Evolutionary conservation across 2,797 vertebrate genomes (phyloP).

Genomic region (Helicolenus hilgendorfi): DNA sequence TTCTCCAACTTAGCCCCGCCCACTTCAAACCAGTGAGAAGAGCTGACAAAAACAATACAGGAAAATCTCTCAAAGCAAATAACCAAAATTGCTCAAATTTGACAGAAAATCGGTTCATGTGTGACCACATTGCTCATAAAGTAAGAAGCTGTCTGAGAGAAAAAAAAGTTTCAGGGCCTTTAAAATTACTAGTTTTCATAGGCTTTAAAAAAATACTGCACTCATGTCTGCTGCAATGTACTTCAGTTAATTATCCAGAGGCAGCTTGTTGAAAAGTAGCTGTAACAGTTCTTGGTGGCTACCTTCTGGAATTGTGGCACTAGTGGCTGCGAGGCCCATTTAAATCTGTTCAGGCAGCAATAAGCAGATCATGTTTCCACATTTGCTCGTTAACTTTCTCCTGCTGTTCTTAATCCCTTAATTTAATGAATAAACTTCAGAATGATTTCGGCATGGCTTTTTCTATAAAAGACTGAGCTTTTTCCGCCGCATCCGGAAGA

Average conservation of each 20-base stretch:
- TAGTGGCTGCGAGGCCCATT: conserved; percentile 30
- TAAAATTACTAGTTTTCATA: not conserved
- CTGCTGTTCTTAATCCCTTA: conserved; percentile 36
- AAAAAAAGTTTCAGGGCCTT: not conserved
- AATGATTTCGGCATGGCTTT: not conserved
- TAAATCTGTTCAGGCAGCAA: conserved; percentile 46
- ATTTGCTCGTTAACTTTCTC: conserved; percentile 52
- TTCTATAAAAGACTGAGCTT: not conserved
- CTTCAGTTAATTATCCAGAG: conserved; percentile 27
- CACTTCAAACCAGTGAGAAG: too few species aligned
- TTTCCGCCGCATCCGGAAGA: not conserved
- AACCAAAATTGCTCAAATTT: not conserved
- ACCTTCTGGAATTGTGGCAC: conserved; percentile 24
- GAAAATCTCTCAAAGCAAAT: not conserved
- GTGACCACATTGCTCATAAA: not conserved
- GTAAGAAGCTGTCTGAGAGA: not conserved
- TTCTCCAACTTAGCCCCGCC: not conserved
- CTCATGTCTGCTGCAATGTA: not conserved
- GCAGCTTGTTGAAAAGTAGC: conserved; percentile 6
- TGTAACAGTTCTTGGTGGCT: conserved; percentile 25
- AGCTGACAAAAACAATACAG: not conserved
- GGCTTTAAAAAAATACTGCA: not conserved
- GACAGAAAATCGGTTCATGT: too few species aligned
- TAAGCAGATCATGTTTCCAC: conserved; percentile 50
- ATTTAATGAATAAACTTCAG: conserved; percentile 38